Evolutionary conservation across 1,140 invertebrate genomes (phyloP).

Genomic region (Pseudachorutes palmiensis): DNA sequence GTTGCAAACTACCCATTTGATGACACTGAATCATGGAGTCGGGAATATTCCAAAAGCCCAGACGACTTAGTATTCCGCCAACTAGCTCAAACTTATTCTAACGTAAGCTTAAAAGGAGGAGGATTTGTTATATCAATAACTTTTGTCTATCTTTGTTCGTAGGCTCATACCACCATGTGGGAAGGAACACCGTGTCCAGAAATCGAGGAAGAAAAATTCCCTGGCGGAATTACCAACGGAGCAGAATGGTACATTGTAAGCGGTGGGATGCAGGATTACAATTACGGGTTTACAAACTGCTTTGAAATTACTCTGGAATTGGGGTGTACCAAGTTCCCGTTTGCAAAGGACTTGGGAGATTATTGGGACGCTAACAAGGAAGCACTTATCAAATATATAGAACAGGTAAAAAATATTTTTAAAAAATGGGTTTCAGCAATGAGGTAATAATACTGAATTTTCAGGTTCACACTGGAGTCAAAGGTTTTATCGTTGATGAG

Average conservation of each 20-base stretch:
- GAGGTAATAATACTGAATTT: no score
- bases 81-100: conserved; percentile 71
- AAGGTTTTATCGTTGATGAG: conserved; percentile 73
- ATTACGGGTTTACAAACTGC: conserved; percentile 84
- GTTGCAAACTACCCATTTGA: conserved; percentile 94
- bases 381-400: conserved; percentile 73
- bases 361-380: conserved; percentile 87
- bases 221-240: conserved; percentile 81
- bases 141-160: conserved; percentile 34
- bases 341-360: conserved; percentile 57
- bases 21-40: conserved; percentile 49
- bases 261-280: conserved; percentile 98
- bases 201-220: conserved; percentile 59
- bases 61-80: conserved; percentile 78
- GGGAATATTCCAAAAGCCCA: conserved; percentile 50
- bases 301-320: conserved; percentile 93
- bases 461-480: conserved; percentile 75
- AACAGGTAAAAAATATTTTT: conserved; percentile 55
- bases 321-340: conserved; percentile 86
- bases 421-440: no score
- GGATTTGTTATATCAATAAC: not conserved
- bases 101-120: conserved; percentile 47
- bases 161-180: conserved; percentile 75
- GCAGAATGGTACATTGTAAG: conserved; percentile 80
- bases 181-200: conserved; percentile 60